Evolutionary conservation across 1,140 invertebrate genomes (phyloP), one percentile per base, ranked within the genome.

Genomic region (Eueides isabella): DNA sequence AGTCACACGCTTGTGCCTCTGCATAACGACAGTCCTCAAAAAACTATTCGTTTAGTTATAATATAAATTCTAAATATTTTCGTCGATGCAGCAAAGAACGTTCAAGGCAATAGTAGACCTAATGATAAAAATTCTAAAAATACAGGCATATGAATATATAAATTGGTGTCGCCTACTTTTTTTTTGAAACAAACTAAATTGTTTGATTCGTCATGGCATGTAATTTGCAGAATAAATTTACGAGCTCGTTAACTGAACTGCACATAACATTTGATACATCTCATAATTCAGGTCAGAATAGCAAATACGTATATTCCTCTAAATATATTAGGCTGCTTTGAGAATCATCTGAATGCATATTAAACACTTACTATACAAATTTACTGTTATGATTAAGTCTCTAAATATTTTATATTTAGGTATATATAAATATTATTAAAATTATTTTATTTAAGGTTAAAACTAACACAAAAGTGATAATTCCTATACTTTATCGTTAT

Each of bases 201-300:
- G 67, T 69, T 68, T 64, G 38, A 63, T 35, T 68, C 66, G 31
- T 65, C 67, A 23, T 62, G 48, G 48, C 23, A 68, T 38, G 61
- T 69, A 69, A 73, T 72, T 55, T 31, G 71, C 48, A 33, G 64
- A 73, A 73, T 72, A 44, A 74, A 74, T 72, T 72, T 72, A 72
- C 35, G 71, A 67, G 71, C 64, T 29, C 71, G 48, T 44, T 64
- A 64, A 74, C 61, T 68, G 64, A 67, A 48, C 30, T 62, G 64
- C 67, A 31, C 30, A 55, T 61, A 61, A 61, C 14, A 69, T 61
- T 61, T 69, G 67, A 55, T 55, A 55, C 48, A 55, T 55, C 48
- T 55, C 48, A 55, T 55, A 55, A 55, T 55, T 55, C 48, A 55
- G 48, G 48, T 55, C 19, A 55, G 48, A 55, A 23, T 55, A 55